Conservation (phyloP, 2,113 vertebrate genomes). For the Anas platyrhynchos region DNA sequence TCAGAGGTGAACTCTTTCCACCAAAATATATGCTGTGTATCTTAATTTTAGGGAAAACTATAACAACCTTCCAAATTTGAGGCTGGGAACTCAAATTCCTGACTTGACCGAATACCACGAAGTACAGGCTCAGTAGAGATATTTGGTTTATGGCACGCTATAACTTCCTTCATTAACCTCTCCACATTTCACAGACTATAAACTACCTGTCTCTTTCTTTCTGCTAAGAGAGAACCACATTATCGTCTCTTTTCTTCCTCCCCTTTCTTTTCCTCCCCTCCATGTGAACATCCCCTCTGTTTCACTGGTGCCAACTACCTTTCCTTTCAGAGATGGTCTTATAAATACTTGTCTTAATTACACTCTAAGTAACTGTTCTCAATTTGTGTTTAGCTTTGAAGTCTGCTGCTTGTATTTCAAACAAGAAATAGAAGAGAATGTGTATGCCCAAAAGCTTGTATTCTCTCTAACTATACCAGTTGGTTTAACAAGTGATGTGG, state of each 20-base stretch:
- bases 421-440: slow-evolving; percentile 44
- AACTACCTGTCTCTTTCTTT: neutral
- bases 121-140: neutral
- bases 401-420: slow-evolving; percentile 71
- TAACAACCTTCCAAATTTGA: neutral
- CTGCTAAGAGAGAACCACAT: neutral
- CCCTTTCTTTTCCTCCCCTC: neutral
- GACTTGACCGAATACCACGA: neutral
- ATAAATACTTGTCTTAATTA: slow-evolving; percentile 68
- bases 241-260: neutral
- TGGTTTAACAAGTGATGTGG: slow-evolving; percentile 28
- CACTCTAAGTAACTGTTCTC: slow-evolving; percentile 67
- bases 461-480: slow-evolving; percentile 12
- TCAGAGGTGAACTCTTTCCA: neutral
- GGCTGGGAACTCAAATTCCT: neutral
- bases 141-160: neutral
- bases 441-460: slow-evolving; percentile 35
- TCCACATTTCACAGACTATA: neutral
- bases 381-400: slow-evolving; percentile 70
- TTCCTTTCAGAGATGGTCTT: slow-evolving; percentile 60
- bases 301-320: slow-evolving; percentile 57
- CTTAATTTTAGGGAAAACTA: neutral
- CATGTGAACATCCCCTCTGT: slow-evolving; percentile 23
- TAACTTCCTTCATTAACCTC: neutral
- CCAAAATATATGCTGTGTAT: neutral